Conservation (phyloP, 1,140 invertebrate species). For the Holotrichia oblita region DNA sequence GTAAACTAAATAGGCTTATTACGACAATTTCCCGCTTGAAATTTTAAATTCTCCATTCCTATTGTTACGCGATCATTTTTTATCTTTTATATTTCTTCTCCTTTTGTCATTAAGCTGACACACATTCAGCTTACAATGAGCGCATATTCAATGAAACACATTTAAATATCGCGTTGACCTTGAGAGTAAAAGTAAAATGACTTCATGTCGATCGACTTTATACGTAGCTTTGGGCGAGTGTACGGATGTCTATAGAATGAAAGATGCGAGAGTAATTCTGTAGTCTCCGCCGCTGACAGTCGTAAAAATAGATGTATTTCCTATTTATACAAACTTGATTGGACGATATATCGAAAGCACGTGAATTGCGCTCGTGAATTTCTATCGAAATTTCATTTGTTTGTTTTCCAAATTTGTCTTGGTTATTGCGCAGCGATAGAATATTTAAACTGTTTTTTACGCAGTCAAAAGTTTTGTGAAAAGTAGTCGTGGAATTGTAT, state of each 20-base stretch:
- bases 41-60: background rate
- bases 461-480: too few relatives aligned
- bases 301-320: background rate
- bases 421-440: too few relatives aligned
- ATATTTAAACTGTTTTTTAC: too few relatives aligned
- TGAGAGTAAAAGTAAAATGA: slow-evolving; percentile 8
- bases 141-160: background rate
- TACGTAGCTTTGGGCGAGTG: background rate
- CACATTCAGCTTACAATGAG: slow-evolving; percentile 8
- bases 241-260: background rate
- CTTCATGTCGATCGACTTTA: background rate
- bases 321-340: background rate
- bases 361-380: background rate
- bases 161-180: background rate
- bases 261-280: slow-evolving; percentile 8
- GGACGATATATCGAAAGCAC: background rate
- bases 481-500: too few relatives aligned
- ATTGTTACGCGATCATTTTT: background rate
- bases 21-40: too few relatives aligned
- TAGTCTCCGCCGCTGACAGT: background rate
- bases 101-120: background rate
- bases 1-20: too few relatives aligned
- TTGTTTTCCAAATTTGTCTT: too few relatives aligned
- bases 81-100: background rate
- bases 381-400: too few relatives aligned